Base-by-base conservation (phyloP, 2,113 vertebrate genomes). In the Natator depressus region DNA sequence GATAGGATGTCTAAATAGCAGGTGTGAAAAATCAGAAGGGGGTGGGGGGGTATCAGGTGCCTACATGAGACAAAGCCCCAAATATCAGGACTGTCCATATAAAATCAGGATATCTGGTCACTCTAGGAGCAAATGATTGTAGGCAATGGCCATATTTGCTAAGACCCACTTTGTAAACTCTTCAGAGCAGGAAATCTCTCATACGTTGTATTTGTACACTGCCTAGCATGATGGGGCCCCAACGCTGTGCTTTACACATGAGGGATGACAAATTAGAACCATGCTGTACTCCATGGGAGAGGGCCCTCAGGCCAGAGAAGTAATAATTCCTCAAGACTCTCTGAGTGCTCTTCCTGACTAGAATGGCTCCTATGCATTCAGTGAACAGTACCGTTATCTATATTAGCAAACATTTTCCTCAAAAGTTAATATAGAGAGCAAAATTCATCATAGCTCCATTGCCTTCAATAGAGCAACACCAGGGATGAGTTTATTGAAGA, bases 381-480 rank as follows among this genome's bases (percentile, higher is more conserved):
- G 5, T 76, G 72, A 20, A 42, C 22, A 46, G 38, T 76, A 76
- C 62, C 35, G 20, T 69, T 69, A 69, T n/a, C 38, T 25, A 20
- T 46, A 6, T 76, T 76, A 46, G 57, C n/a, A 79, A 87, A 92
- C 6, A 47, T 89, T 92, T 79, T 59, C 9, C 54, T 79, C 57
- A 91, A 96, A 89, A 85, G n/a, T 16, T 16, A 53, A 53, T 17
- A 89, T n/a, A 78, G 93, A 91, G 46, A 88, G 29, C 27, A 95
- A 95, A 86, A 92, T 57, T 46, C 4, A 29, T 93, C 54, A 78
- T 4, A 35, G 79, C 8, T 38, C 24, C 78, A 55, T 53, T 89
- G 83, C 86, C 1, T 0, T 87, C 78, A 80, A 42, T 17, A 87
- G 65, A 72, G 29, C 14, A 35, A 76, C 29, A 87, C 27, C 79